phyloP scores from a whole-genome alignment of 2,888 invertebrate species.

The Ptilodon capucinus region DNA sequence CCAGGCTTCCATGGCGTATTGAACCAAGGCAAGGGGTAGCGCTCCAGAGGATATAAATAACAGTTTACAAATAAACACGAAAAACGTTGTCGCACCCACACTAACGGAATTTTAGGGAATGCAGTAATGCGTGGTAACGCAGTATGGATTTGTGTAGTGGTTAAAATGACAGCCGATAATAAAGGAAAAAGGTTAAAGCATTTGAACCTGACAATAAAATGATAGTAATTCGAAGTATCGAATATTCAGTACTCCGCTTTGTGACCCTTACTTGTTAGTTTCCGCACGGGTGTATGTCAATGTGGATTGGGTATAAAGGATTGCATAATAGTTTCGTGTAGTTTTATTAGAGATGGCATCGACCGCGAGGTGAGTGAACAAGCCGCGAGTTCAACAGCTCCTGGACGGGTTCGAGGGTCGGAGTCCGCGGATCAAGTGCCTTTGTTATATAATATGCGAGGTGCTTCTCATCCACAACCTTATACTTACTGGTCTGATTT shows the following conservation, averaged over 20 bases:
- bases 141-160: too few species aligned
- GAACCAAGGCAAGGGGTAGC: constrained; percentile 43
- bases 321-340: constrained; percentile 34
- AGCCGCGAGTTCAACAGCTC: constrained; percentile 53
- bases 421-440: constrained; percentile 47
- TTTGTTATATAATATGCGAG: constrained; percentile 45
- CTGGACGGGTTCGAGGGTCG: constrained; percentile 60
- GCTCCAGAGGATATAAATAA: neutral
- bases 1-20: constrained; percentile 41
- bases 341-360: constrained; percentile 44
- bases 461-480: constrained; percentile 4
- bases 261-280: neutral
- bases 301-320: neutral
- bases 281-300: neutral
- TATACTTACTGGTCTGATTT: constrained; percentile 10
- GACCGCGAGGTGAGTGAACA: constrained; percentile 62
- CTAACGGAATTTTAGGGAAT: too few species aligned
- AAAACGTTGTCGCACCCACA: too few species aligned
- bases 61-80: neutral
- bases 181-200: too few species aligned
- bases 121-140: too few species aligned
- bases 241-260: too few species aligned
- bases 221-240: too few species aligned
- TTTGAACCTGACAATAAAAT: too few species aligned
- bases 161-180: too few species aligned